phyloP scores from a whole-genome alignment of 2,113 vertebrate species.

The Pithys albifrons region DNA sequence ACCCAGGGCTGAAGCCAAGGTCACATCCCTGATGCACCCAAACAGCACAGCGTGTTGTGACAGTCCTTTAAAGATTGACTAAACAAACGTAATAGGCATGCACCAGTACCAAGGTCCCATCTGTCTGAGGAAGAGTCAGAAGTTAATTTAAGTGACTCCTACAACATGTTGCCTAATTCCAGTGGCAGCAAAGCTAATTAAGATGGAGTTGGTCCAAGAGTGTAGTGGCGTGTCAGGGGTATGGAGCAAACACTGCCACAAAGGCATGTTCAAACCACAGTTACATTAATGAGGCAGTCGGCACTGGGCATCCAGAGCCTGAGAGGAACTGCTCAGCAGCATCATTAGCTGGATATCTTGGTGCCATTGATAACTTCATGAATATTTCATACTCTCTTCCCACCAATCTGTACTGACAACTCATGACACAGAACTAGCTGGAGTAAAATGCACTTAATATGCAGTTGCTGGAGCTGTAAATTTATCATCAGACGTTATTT shows the following conservation, averaged over 20 bases:
- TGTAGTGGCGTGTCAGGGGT: background rate
- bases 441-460: slow-evolving; percentile 22
- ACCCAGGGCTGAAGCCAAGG: background rate
- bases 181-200: slow-evolving; percentile 58
- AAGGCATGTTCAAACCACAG: background rate
- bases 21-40: background rate
- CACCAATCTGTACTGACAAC: slow-evolving; percentile 14
- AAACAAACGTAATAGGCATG: background rate
- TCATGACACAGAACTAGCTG: slow-evolving; percentile 1
- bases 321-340: slow-evolving; percentile 21
- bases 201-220: slow-evolving; percentile 54
- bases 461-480: slow-evolving; percentile 14
- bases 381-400: slow-evolving; percentile 56
- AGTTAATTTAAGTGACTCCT: slow-evolving; percentile 64
- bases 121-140: slow-evolving; percentile 52
- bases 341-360: slow-evolving; percentile 42
- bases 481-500: slow-evolving; percentile 5
- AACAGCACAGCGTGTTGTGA: background rate
- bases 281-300: background rate
- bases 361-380: slow-evolving; percentile 51
- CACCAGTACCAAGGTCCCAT: background rate
- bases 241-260: background rate
- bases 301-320: background rate
- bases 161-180: slow-evolving; percentile 23
- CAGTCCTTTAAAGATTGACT: slow-evolving; percentile 37